Evolutionary conservation across 2,888 invertebrate genomes (phyloP).

Genomic region (Dryobotodes eremita): DNA sequence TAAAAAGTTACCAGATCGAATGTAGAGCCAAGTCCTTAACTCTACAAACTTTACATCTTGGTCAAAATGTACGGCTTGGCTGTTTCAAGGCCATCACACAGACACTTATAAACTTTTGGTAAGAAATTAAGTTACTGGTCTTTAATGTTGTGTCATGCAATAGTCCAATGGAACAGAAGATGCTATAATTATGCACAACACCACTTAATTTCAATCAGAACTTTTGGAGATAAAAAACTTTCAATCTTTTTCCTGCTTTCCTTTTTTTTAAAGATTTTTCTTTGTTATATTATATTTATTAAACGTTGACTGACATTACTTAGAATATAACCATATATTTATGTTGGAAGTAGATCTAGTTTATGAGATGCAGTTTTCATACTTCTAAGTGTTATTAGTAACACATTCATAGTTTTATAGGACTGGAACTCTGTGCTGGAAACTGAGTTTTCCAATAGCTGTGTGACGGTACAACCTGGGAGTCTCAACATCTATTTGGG

Average conservation of each 20-base stretch:
- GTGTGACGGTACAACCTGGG: background rate
- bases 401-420: background rate
- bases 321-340: background rate
- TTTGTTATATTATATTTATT: background rate
- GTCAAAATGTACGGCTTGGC: no score
- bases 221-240: background rate
- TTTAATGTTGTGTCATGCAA: no score
- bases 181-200: background rate
- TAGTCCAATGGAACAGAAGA: no score
- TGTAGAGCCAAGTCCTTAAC: no score
- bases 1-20: no score
- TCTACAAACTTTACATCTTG: no score
- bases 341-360: background rate
- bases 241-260: background rate
- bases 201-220: background rate
- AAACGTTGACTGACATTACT: background rate
- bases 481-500: background rate
- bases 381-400: background rate
- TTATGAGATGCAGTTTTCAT: background rate
- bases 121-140: no score
- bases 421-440: background rate
- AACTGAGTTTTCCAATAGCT: background rate
- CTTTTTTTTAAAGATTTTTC: background rate
- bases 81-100: no score
- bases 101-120: no score